Base-by-base conservation (phyloP, 2,113 vertebrate genomes). In the Pao palembangensis region DNA sequence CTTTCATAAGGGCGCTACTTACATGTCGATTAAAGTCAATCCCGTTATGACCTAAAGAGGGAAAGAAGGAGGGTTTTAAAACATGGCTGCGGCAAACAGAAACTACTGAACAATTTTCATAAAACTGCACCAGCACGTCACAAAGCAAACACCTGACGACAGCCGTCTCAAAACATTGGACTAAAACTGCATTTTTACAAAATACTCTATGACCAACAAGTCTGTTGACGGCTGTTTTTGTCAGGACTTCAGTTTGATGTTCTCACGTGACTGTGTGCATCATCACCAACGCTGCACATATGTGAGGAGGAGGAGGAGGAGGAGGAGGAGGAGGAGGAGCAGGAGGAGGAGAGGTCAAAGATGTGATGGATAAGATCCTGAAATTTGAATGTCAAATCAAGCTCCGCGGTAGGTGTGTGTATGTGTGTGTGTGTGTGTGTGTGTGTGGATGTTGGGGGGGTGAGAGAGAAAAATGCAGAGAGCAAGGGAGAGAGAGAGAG, bases 351-450 rank as follows among this genome's bases (percentile, higher is more conserved):
- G 41, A 58, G 81, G 67, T 84, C 69, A 83, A 85, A 83, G 71
- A 81, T 86, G 71, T 78, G 54, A 69, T 75, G 74, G 85, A 69
- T 85, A 80, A 89, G 83, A 68, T 84, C 20, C 15, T 73, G 66
- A 88, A 53, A 98, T 98, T 98, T 98, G 96, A 93, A 94, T 94
- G 91, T 93, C 95, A 98, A 98, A 98, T 92, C 66, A 86, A 74
- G 73, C 84, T 81, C 83, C 84, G 69, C 80, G 80, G 84, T 88
- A 80, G 85, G 15, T 20, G 60, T 77, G 56, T 68, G 71, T 75
- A 63, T 25, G 38, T 63, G 18, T 34, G 51, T 44, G 62, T 48
- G 25, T 34, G 61, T 50, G 50, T 38, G 23, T 38, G 59, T 43
- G 48, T 34, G 58, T 60, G 52, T 43, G 65, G 42, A 57, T 11